These are phyloP conservation scores for Apodemia hepburni DNA, from an alignment of 2,888 invertebrate species.

Conservation along the genomic window DNA sequence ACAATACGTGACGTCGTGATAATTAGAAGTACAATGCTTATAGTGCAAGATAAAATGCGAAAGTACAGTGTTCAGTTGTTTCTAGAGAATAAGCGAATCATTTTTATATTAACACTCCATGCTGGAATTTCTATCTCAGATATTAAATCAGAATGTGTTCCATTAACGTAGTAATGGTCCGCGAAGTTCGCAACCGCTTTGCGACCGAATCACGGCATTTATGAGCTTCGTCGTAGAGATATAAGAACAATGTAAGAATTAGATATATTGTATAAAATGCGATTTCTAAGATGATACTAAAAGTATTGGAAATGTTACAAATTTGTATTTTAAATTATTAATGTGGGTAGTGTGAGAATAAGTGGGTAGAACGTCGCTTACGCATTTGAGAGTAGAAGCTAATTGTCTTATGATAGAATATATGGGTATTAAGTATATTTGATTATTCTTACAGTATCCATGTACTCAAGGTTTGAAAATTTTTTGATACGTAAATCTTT, in stretches of 20 bases:
- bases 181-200: constrained; percentile 48
- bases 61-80: constrained; percentile 10
- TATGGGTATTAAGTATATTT: constrained; percentile 21
- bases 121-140: constrained; percentile 55
- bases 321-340: constrained; percentile 66
- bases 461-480: constrained; percentile 2
- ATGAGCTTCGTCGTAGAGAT: constrained; percentile 74
- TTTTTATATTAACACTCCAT: constrained; percentile 21
- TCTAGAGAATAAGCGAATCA: constrained; percentile 7
- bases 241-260: constrained; percentile 71
- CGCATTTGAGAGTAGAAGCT: constrained; percentile 27
- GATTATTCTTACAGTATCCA: constrained; percentile 36
- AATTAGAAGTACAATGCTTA: constrained; percentile 11
- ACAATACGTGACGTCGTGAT: constrained; percentile 13
- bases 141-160: constrained; percentile 57
- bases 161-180: constrained; percentile 49
- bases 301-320: constrained; percentile 77
- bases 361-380: constrained; percentile 26
- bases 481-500: constrained; percentile 32
- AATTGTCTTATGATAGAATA: constrained; percentile 34
- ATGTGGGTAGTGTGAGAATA: constrained; percentile 38
- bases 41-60: constrained; percentile 12
- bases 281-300: constrained; percentile 71
- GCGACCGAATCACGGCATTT: constrained; percentile 59
- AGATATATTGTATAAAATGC: constrained; percentile 59